Base-by-base conservation (phyloP, 2,888 invertebrate genomes). In the Drosophila robusta region DNA sequence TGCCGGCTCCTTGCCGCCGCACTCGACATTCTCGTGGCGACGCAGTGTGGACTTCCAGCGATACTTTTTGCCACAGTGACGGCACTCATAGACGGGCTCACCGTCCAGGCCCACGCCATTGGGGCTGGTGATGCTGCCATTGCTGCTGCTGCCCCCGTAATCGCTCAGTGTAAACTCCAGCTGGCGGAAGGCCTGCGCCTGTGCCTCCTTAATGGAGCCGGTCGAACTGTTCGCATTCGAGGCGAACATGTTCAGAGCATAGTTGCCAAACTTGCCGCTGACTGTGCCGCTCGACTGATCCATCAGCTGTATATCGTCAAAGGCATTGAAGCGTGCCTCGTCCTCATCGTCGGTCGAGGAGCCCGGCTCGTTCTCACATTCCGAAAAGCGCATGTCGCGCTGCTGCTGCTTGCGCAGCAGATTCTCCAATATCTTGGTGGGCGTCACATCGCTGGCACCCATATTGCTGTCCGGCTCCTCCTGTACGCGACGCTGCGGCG, bases 41-140 rank as follows among this genome's bases (percentile, higher is more conserved):
- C 96, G 94, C 93, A 96, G 93, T 61, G 96, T 96, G 52, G 96
- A 96, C 93, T 96, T 97, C 96, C 97, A 97, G 87, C 96, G 95
- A 92, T 97, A 97, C 78, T 95, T 94, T 92, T 97, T 97, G 73
- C 97, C 96, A 93, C 97, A 97, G 90, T 96, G 96, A 55, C 96
- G 94, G 90, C 97, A 97, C 60, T 96, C 94, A 92, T 96, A 96
- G 0, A 90, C 83, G 0, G 91, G 86, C 39, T 92, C 92, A 0
- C 90, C 91, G 18, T 90, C 89, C 11, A 78, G 34, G 0, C 87
- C 90, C 4, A 89, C 95, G 73, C 96, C 96, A 92, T 96, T 96
- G 91, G 96, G 96, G 75, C 91, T 80, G 66, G 76, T 85, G 22
- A 70, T 84, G 61, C 81, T 87, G 38, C 76, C 65, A 4, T 88